Evolutionary conservation across 2,888 invertebrate genomes (phyloP).

Genomic region (Apodemia zela): DNA sequence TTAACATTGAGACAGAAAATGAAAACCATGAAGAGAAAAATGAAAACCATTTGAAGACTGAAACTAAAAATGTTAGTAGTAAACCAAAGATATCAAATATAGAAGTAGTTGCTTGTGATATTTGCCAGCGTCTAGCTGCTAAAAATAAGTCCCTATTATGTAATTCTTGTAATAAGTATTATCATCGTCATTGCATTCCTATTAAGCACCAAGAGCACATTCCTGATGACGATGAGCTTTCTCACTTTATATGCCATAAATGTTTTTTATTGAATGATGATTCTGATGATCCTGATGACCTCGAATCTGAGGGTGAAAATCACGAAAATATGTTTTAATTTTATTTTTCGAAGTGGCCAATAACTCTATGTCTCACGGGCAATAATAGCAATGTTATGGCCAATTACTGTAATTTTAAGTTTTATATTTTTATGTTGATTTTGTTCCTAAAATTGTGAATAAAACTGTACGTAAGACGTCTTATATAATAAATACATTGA

Average conservation of each 20-base stretch:
- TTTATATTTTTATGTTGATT: neutral
- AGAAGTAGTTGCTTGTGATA: neutral
- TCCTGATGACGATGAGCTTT: neutral
- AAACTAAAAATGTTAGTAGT: neutral
- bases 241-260: neutral
- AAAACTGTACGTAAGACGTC: neutral
- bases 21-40: neutral
- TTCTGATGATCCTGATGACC: neutral
- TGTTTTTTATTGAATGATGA: neutral
- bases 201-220: neutral
- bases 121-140: neutral
- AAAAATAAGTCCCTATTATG: neutral
- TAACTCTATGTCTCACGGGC: neutral
- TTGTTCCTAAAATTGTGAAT: neutral
- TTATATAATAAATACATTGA: neutral
- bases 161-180: neutral
- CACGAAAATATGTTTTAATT: neutral
- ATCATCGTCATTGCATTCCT: slow-evolving; percentile 3
- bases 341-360: neutral
- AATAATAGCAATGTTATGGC: neutral
- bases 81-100: neutral
- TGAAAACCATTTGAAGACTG: neutral
- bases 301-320: neutral
- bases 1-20: neutral
- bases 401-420: neutral